Base-by-base conservation (phyloP, 2,113 vertebrate genomes). In the Cinclus mexicanus region DNA sequence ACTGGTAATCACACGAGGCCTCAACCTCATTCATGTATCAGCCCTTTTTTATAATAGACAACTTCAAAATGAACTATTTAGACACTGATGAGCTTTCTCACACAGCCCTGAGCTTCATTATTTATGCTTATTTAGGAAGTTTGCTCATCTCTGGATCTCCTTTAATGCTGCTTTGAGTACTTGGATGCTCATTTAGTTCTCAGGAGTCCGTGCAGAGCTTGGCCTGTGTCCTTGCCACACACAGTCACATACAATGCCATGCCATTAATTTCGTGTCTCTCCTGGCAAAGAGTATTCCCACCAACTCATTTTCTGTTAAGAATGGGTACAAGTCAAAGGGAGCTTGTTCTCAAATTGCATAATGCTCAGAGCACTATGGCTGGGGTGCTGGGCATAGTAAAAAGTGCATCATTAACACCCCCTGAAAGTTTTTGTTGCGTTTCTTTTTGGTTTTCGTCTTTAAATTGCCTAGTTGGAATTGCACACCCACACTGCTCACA, bases 121-220 rank as follows among this genome's bases (percentile, higher is more conserved):
- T 77, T 93, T 94, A 71, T 65, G 60, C 44, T 75, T 91, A 68
- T 85, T 93, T 91, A 81, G 79, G 72, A 78, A 46, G 11, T 60
- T 37, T 65, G 28, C 46, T 93, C 69, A 55, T 81, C 53, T 87
- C 89, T 84, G 37, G 72, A 74, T 77, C 56, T 57, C 25, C 49
- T 78, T 67, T 56, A 39, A 83, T 90, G 75, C 50, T 74, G 42
- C 69, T 93, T 77, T 77, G 63, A 84, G 69, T 65, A 24, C 49
- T 89, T 26, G 7, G n/a, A 50, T 65, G 33, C 67, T 92, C 77
- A 57, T 87, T 95, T 87, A 53, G 57, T 72, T 76, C 84, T 84
- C 44, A 26, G 37, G 46, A 89, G 49, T 8, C 72, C 9, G 12
- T 63, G 72, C 65, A 15, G 9, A 75, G 52, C 26, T 84, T 67